Conservation (phyloP, 2,888 invertebrate species). For the Dryobotodes eremita region DNA sequence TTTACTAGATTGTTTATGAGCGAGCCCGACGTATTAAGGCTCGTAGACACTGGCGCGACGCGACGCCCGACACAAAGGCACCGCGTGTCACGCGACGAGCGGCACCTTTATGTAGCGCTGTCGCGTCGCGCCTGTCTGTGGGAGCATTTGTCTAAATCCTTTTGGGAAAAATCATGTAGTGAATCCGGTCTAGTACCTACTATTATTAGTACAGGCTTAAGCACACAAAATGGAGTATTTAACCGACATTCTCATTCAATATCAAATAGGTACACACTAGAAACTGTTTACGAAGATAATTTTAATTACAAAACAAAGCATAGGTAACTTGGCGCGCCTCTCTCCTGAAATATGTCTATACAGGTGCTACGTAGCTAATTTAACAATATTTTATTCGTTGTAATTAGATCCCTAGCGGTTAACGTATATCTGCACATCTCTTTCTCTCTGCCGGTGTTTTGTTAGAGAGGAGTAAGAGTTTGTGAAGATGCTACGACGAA, state of each 20-base stretch:
- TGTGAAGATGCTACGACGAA: neutral
- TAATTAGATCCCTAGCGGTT: neutral
- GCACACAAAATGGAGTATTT: neutral
- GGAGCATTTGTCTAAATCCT: neutral
- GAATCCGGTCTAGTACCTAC: neutral
- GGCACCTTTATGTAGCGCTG: too few relatives aligned
- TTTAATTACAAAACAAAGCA: conserved; percentile 19
- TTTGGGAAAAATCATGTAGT: neutral
- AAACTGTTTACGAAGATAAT: conserved; percentile 5
- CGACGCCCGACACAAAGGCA: too few relatives aligned
- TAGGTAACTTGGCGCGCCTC: neutral
- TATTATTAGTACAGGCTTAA: too few relatives aligned
- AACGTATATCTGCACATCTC: neutral
- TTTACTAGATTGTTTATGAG: conserved; percentile 7
- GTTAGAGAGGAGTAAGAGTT: neutral
- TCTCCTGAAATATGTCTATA: conserved; percentile 18
- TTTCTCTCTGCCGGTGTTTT: neutral
- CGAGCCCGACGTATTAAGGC: neutral
- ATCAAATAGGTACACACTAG: conserved; percentile 8
- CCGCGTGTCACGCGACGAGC: too few relatives aligned
- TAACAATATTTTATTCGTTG: conserved; percentile 28
- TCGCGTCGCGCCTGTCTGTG: too few relatives aligned
- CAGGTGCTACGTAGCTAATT: conserved; percentile 23
- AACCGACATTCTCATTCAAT: neutral
- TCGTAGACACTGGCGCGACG: too few relatives aligned